These are phyloP conservation scores for Antheraea yamamai DNA, from an alignment of 2,888 invertebrate species.

Conservation along the genomic window DNA sequence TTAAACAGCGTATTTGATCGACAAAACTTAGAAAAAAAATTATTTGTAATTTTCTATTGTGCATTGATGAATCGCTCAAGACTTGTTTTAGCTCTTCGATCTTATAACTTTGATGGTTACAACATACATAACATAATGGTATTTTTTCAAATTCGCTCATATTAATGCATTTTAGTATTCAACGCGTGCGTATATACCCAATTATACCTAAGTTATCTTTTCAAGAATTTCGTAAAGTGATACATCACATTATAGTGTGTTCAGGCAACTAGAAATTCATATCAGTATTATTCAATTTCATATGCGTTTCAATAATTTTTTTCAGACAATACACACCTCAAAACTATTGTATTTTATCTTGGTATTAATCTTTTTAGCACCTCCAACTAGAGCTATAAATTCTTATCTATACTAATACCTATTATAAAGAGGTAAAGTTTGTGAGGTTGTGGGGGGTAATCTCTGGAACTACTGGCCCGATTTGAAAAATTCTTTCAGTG, in stretches of 20 bases:
- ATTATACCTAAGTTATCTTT: neutral
- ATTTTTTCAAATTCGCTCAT: neutral
- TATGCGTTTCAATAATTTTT: no score
- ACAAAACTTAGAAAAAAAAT: no score
- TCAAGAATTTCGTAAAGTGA: neutral
- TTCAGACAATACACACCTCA: neutral
- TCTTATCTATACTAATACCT: neutral
- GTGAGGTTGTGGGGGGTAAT: no score
- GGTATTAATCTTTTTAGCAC: neutral
- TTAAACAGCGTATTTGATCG: no score
- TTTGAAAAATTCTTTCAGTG: no score
- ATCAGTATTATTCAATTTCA: neutral
- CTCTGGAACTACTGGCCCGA: no score
- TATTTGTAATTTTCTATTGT: no score
- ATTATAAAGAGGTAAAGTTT: no score
- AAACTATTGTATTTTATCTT: neutral
- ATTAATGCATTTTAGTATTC: neutral
- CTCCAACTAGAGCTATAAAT: neutral
- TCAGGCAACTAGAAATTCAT: no score
- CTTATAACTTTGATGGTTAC: neutral
- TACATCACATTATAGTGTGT: no score
- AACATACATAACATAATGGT: neutral
- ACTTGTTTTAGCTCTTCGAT: neutral
- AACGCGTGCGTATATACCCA: neutral
- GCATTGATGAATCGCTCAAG: neutral